phyloP scores from a whole-genome alignment of 2,888 invertebrate species.

The Euzophera pinguis region DNA sequence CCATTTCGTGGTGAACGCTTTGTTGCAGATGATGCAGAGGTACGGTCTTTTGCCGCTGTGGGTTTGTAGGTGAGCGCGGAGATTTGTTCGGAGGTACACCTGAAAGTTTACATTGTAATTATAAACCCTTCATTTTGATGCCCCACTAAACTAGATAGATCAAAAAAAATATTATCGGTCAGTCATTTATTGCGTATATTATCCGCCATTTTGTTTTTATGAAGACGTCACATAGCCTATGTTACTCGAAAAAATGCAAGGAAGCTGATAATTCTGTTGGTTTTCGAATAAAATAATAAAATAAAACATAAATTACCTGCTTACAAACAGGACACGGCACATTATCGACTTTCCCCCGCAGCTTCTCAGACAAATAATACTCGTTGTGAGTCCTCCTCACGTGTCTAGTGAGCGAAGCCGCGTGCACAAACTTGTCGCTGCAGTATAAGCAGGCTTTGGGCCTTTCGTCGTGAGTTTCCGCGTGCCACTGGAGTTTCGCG shows the following conservation, averaged over 20 bases:
- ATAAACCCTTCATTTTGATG: too few relatives aligned
- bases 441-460: conserved; percentile 92
- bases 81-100: conserved; percentile 88
- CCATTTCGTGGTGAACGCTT: conserved; percentile 93
- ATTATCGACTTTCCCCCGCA: conserved; percentile 83
- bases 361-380: conserved; percentile 83
- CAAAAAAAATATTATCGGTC: too few relatives aligned
- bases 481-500: conserved; percentile 91
- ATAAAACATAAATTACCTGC: conserved; percentile 38
- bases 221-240: too few relatives aligned
- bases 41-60: conserved; percentile 89
- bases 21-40: conserved; percentile 90
- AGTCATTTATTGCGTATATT: too few relatives aligned
- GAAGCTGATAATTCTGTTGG: too few relatives aligned
- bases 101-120: conserved; percentile 47
- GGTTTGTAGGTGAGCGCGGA: conserved; percentile 88
- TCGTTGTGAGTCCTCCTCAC: conserved; percentile 89
- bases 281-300: conserved; percentile 6
- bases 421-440: conserved; percentile 92
- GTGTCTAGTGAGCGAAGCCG: conserved; percentile 90
- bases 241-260: too few relatives aligned
- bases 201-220: too few relatives aligned
- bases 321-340: conserved; percentile 89
- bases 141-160: too few relatives aligned
- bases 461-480: conserved; percentile 89